Base-by-base conservation (phyloP, 2,797 vertebrate species). In the Cuniculus paca region DNA sequence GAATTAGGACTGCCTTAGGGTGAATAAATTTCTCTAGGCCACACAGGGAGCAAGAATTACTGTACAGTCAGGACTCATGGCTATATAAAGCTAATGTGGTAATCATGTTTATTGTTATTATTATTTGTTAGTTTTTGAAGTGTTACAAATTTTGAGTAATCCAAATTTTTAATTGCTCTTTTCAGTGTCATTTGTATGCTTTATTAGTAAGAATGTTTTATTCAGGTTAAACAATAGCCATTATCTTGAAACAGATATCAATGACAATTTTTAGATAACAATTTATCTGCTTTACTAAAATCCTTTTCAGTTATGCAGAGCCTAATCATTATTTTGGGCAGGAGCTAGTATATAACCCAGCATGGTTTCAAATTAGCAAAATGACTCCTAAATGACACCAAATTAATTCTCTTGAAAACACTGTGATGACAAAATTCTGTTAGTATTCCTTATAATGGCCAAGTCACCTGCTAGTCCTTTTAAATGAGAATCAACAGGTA, bases 281-380 rank as follows among this genome's bases (percentile, higher is more conserved):
- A 81, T 87, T 74, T 90, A 87, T 36, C 52, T 28, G 16, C 39
- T 3, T 83, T 87, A 86, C 60, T n/a, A 77, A 95, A 80, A 81
- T 54, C 8, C 42, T 74, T 87, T 63, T 90, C 20, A n/a, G 65
- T 89, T 78, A 54, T 78, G 22, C 12, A 93, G 56, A 60, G 65
- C 63, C 14, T 90, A 91, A 79, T 85, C 48, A 88, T 72, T 50
- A n/a, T 79, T 97, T 61, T 88, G 39, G 54, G 50, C n/a, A 84
- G 80, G 31, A 91, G 26, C 1, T 90, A n/a, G 48, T 17, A 65
- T 36, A 34, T 31, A 93, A 84, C 26, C 34, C 82, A 95, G 61
- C 31, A 63, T 60, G 60, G 24, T 20, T 91, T 95, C 34, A 84
- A 65, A 83, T 91, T 60, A 93, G 65, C 17, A 75, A 94, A 96